Base-by-base conservation (phyloP, 2,113 vertebrate species). In the Ascaphus truei region DNA sequence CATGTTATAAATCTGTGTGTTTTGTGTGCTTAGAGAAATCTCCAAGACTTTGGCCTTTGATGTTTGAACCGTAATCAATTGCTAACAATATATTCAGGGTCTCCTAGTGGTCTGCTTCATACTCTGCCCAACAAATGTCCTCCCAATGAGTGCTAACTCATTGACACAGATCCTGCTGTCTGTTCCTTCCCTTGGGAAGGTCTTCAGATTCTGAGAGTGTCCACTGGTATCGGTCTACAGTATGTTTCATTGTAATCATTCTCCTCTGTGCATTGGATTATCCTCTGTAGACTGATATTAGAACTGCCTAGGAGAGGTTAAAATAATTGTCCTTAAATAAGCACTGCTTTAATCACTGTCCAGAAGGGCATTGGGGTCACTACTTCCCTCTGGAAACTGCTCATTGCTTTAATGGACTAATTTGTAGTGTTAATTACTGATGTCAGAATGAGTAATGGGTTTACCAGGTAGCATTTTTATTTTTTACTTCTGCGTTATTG, bases 341-440 rank as follows among this genome's bases (percentile, higher is more conserved):
- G 45, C 66, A 60, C 30, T 8, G 10, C 56, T 60, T 69, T 60
- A 69, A 60, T 69, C 66, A 69, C 43, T 51, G 56, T 69, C 45
- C 45, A 39, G 34, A 51, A 45, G 66, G 66, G 43, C 43, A 60
- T 50, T 45, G 60, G 60, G 66, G 66, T 69, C 66, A 69, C 55
- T 29, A 56, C 55, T 69, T 69, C 33, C 56, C 56, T 69, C 66
- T 69, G 66, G 66, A 60, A 69, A 45, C 45, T 60, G 66, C 39
- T 69, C 65, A 27, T 30, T 29, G n/a, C 66, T 30, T 60, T 69
- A 69, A 69, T 69, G 59, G 66, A 31, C 66, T 69, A 69, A 69
- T 69, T 69, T 60, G 56, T 69, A 60, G 66, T 69, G 56, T 69
- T 69, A 69, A 69, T 69, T 69, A 69, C 56, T 60, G 56, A 55